Percentiles rank a stretch among this genome's conserved stretches.
phyloP scores from a whole-genome alignment of 64 coral and sea anemone genomes.

The Pocillopora damicornis region DNA sequence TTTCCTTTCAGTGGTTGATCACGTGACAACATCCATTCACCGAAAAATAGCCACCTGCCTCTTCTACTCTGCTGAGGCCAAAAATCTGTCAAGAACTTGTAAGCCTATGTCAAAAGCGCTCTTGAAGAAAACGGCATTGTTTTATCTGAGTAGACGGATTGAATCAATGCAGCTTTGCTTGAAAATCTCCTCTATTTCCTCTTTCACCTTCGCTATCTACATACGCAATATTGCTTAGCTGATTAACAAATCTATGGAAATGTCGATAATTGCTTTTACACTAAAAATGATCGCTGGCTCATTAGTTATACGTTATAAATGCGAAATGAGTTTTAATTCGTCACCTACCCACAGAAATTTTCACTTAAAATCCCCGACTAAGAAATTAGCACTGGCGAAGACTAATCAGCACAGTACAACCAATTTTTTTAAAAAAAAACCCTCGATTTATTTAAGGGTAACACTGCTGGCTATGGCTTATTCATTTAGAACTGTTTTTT shows the following conservation, averaged over 20 bases:
- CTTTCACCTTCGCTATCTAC: background rate
- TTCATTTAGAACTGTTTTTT: background rate
- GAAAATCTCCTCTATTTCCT: background rate
- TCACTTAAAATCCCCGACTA: too few relatives aligned
- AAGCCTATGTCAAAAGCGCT: background rate
- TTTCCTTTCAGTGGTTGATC: conserved; percentile 27
- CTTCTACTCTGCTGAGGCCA: conserved; percentile 5
- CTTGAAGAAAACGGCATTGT: conserved; percentile 9
- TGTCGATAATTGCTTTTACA: background rate
- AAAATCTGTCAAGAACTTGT: conserved; percentile 38
- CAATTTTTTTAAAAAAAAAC: too few relatives aligned
- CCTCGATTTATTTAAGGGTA: background rate
- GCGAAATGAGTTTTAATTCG: background rate
- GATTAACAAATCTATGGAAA: conserved; percentile 5
- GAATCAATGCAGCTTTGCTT: background rate
- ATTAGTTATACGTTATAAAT: background rate
- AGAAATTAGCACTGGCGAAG: too few relatives aligned
- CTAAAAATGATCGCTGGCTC: background rate
- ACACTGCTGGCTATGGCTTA: background rate
- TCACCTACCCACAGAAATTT: background rate
- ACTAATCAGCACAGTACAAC: too few relatives aligned
- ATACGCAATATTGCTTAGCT: background rate
- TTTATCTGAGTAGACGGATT: background rate
- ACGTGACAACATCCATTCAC: conserved; percentile 43
- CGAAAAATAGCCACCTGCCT: conserved; percentile 19